Evolutionary conservation across 2,888 invertebrate species (phyloP).

Genomic region (Flexamia atlantica): DNA sequence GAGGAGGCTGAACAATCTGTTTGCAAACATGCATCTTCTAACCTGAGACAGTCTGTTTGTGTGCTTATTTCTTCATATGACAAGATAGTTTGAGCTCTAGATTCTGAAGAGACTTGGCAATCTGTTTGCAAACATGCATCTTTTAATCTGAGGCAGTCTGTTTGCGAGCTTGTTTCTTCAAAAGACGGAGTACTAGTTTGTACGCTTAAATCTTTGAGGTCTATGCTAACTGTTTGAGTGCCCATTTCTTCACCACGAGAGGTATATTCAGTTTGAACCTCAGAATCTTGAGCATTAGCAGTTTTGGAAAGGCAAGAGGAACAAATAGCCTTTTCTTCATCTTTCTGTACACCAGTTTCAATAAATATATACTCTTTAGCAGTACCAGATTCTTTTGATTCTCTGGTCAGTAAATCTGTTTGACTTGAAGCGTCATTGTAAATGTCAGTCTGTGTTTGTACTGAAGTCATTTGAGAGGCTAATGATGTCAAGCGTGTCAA

Average conservation of each 20-base stretch:
- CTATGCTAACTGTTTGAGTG: slow-evolving; percentile 2
- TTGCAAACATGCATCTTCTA: slow-evolving; percentile 23
- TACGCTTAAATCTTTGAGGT: neutral
- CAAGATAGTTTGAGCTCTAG: slow-evolving; percentile 24
- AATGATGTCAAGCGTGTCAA: slow-evolving; percentile 64
- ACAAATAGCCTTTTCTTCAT: neutral
- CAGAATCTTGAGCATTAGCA: slow-evolving; percentile 2
- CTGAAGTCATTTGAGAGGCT: slow-evolving; percentile 62
- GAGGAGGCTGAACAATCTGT: neutral
- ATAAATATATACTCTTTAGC: neutral
- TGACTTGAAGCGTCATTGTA: slow-evolving; percentile 31
- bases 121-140: slow-evolving; percentile 41
- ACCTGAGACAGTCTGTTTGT: slow-evolving; percentile 26
- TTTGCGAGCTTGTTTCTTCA: slow-evolving; percentile 36
- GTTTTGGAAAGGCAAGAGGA: slow-evolving; percentile 28
- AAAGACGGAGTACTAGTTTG: neutral
- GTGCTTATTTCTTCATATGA: neutral
- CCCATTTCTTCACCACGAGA: neutral
- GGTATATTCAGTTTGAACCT: slow-evolving; percentile 39
- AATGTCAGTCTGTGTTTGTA: slow-evolving; percentile 65
- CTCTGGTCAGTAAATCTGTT: neutral
- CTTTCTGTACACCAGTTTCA: slow-evolving; percentile 1
- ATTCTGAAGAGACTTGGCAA: neutral
- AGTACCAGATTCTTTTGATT: slow-evolving; percentile 17
- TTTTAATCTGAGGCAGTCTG: neutral